Percentiles rank a stretch among this genome's conserved stretches.
phyloP scores from a whole-genome alignment of 1,140 invertebrate genomes.

The Dreissena rostriformis region DNA sequence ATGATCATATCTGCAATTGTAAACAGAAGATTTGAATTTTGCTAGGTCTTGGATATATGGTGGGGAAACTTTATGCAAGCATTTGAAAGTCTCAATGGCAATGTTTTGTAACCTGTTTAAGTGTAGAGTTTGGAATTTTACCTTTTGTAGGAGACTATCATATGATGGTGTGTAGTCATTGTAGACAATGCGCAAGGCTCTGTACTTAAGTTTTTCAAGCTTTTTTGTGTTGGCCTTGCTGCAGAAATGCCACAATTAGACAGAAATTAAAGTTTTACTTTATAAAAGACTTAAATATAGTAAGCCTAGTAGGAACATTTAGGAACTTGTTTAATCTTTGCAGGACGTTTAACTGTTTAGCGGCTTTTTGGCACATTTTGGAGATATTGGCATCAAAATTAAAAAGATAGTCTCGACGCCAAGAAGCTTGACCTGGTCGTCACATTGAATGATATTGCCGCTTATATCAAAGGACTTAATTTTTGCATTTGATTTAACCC shows the following conservation, averaged over 20 bases:
- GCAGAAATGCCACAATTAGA: constrained; percentile 48
- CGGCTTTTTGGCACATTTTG: constrained; percentile 12
- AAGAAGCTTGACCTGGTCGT: constrained; percentile 1
- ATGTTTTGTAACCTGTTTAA: constrained; percentile 5
- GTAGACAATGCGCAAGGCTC: constrained; percentile 32
- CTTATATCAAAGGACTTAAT: not conserved
- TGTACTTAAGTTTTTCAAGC: constrained; percentile 46
- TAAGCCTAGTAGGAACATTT: not conserved
- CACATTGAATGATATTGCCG: not conserved
- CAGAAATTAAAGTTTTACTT: constrained; percentile 52
- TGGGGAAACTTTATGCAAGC: constrained; percentile 25
- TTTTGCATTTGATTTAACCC: not conserved
- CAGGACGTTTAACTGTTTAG: constrained; percentile 30
- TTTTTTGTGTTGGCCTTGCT: constrained; percentile 24
- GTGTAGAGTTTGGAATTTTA: constrained; percentile 20
- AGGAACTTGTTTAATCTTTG: constrained; percentile 12
- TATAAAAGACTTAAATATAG: constrained; percentile 37
- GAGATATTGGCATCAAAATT: not conserved
- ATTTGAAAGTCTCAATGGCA: constrained; percentile 48
- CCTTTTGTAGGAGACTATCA: constrained; percentile 17
- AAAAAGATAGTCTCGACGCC: not conserved
- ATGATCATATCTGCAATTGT: constrained; percentile 21
- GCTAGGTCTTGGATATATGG: constrained; percentile 12
- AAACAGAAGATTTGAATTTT: constrained; percentile 22
- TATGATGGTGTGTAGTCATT: constrained; percentile 28